phyloP scores from a whole-genome alignment of 2,797 vertebrate genomes.

The Ispidina picta region DNA sequence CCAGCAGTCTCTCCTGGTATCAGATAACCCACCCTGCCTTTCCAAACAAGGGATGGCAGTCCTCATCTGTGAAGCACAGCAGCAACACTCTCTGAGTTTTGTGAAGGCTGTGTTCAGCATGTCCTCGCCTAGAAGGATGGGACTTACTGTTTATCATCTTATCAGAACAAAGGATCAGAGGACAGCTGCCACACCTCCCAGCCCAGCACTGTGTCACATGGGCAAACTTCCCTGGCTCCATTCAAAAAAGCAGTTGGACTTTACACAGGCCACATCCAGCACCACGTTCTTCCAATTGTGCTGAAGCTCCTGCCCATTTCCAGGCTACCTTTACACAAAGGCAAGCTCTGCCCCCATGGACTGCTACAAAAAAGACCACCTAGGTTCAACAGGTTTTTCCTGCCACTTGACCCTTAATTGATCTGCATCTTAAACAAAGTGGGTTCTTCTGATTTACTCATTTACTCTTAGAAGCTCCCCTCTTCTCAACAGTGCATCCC shows the following conservation, averaged over 20 bases:
- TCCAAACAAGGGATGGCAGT: not conserved
- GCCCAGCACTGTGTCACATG: not conserved
- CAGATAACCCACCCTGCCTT: not conserved
- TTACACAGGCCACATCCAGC: not conserved
- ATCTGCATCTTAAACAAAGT: not conserved
- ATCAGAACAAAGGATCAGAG: not conserved
- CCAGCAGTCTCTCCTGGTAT: not conserved
- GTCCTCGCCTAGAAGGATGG: not conserved
- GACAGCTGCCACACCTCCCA: not conserved
- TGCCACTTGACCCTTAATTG: not conserved
- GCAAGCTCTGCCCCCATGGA: not conserved
- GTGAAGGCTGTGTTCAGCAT: not conserved
- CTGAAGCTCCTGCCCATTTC: not conserved
- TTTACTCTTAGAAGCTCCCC: not conserved
- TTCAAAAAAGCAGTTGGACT: not conserved
- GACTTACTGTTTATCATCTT: not conserved
- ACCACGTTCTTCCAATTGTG: not conserved
- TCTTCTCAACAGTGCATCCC: not conserved
- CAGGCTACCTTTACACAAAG: not conserved
- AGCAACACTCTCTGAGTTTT: not conserved
- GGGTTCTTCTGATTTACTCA: not conserved
- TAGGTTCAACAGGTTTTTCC: not conserved
- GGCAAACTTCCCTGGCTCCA: not conserved
- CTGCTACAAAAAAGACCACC: not conserved
- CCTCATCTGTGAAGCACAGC: not conserved